phyloP scores from a whole-genome alignment of 1,140 invertebrate genomes.

The Hetaerina americana region DNA sequence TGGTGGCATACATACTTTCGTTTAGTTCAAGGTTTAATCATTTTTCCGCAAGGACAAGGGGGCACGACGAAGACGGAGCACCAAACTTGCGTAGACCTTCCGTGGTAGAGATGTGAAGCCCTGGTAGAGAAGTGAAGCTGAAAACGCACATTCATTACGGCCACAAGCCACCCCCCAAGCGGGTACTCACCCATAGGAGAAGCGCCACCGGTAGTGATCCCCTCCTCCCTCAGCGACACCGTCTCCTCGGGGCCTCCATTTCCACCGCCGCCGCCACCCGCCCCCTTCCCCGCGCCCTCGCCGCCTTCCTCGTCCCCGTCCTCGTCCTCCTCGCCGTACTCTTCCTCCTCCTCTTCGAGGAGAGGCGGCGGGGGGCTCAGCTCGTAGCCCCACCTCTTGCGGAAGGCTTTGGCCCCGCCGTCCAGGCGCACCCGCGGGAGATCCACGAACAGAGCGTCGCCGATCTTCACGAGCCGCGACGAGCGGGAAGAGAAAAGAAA shows the following conservation, averaged over 20 bases:
- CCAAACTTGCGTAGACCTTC: too few relatives aligned
- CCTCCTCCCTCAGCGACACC: neutral
- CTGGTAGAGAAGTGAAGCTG: too few relatives aligned
- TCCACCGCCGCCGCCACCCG: too few relatives aligned
- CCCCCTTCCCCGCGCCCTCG: neutral
- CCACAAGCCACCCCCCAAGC: too few relatives aligned
- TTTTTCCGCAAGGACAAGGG: too few relatives aligned
- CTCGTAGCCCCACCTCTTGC: constrained; percentile 48
- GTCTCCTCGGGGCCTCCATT: too few relatives aligned
- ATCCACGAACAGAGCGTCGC: constrained; percentile 44
- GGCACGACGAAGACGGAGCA: too few relatives aligned
- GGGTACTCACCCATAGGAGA: constrained; percentile 38
- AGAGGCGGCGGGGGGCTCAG: constrained; percentile 49
- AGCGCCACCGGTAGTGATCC: constrained; percentile 29
- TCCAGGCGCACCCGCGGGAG: constrained; percentile 53
- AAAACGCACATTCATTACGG: too few relatives aligned
- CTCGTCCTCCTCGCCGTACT: constrained; percentile 39
- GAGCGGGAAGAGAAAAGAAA: constrained; percentile 28
- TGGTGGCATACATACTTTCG: too few relatives aligned
- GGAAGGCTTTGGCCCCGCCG: constrained; percentile 44
- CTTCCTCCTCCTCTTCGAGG: constrained; percentile 45
- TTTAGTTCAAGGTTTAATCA: too few relatives aligned
- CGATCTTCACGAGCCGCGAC: constrained; percentile 33
- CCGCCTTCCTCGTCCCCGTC: constrained; percentile 27
- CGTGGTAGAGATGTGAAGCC: too few relatives aligned